Evolutionary conservation across 2,888 invertebrate genomes (phyloP).

Genomic region (Cactoblastis cactorum): DNA sequence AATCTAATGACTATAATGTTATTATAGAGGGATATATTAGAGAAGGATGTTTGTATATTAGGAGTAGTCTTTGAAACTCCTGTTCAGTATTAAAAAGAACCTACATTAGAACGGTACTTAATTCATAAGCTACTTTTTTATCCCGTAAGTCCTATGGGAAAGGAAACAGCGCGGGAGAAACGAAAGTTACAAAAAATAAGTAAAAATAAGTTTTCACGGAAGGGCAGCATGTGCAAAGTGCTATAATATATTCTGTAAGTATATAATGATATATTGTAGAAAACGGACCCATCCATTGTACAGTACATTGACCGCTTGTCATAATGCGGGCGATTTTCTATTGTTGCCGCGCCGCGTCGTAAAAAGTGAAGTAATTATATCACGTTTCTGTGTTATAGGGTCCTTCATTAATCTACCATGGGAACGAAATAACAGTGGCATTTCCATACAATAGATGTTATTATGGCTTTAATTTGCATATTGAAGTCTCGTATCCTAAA

Average conservation of each 20-base stretch:
- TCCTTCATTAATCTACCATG: conserved; percentile 8
- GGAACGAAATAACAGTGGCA: conserved; percentile 41
- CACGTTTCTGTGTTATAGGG: conserved; percentile 7
- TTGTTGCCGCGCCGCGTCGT: background rate
- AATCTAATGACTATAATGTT: too few relatives aligned
- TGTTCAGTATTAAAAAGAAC: too few relatives aligned
- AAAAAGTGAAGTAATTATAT: conserved; percentile 5
- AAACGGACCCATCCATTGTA: background rate
- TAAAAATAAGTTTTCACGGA: background rate
- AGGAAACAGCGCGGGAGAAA: too few relatives aligned
- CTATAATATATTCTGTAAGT: background rate
- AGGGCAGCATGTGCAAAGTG: background rate
- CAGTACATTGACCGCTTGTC: conserved; percentile 5
- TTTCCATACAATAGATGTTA: conserved; percentile 50
- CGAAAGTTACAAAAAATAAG: background rate
- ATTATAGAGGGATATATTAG: too few relatives aligned
- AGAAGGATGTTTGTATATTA: too few relatives aligned
- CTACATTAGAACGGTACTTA: too few relatives aligned
- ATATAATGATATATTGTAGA: background rate
- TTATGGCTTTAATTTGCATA: conserved; percentile 23
- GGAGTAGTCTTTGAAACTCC: too few relatives aligned
- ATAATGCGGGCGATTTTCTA: conserved; percentile 7
- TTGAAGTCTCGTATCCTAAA: conserved; percentile 11
- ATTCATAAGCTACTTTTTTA: too few relatives aligned
- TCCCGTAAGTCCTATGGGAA: too few relatives aligned